Conservation (phyloP, 2,888 invertebrate genomes). For the Coenonympha arcania region DNA sequence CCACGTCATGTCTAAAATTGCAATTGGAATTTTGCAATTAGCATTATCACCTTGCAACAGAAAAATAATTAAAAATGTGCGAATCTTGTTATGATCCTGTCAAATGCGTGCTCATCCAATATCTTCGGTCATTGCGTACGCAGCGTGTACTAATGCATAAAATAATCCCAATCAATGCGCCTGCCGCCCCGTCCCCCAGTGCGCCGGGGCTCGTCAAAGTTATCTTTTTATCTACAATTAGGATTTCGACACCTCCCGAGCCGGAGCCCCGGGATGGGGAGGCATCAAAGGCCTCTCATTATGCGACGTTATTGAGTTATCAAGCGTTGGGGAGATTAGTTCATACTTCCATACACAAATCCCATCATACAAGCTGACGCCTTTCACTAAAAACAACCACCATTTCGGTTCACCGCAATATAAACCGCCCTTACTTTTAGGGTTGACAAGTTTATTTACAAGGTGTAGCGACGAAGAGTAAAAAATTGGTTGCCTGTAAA, state of each 20-base stretch:
- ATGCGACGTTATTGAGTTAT: conserved; percentile 73
- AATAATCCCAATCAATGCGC: conserved; percentile 26
- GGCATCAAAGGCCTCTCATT: conserved; percentile 71
- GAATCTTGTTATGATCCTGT: not conserved
- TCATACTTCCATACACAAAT: conserved; percentile 74
- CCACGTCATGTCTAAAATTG: too few species aligned
- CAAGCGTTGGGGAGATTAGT: conserved; percentile 68
- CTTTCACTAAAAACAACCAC: conserved; percentile 67
- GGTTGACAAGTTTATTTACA: not conserved
- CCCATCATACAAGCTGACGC: conserved; percentile 75
- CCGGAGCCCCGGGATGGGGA: conserved; percentile 26
- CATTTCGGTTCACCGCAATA: conserved; percentile 68
- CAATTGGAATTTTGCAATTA: too few species aligned
- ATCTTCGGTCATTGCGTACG: conserved; percentile 11
- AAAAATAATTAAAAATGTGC: too few species aligned
- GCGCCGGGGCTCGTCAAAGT: conserved; percentile 47
- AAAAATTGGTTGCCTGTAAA: too few species aligned
- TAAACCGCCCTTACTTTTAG: conserved; percentile 28
- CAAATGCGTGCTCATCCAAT: conserved; percentile 4
- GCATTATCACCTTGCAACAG: too few species aligned
- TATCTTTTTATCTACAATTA: conserved; percentile 75
- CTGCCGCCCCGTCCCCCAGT: conserved; percentile 31
- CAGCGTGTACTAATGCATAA: conserved; percentile 17
- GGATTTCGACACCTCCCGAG: conserved; percentile 70
- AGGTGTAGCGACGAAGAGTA: too few species aligned